Evolutionary conservation across 2,113 vertebrate species (phyloP), one percentile per base, ranked within the genome.

Genomic region (Oreochromis aureus): DNA sequence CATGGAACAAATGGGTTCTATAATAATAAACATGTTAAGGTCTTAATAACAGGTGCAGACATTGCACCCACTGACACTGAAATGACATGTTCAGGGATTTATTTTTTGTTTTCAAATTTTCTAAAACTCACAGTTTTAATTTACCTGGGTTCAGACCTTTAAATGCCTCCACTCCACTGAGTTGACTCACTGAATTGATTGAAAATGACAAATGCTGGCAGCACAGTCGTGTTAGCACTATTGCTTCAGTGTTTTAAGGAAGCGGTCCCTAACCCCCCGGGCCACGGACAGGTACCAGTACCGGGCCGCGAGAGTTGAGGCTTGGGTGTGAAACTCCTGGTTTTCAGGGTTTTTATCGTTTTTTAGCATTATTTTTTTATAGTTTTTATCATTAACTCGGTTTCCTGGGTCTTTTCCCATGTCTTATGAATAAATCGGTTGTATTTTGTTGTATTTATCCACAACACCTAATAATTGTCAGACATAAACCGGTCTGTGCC

Each of bases 221-320:
- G 41, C 15, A 48, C 41, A 48, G 69, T 73, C 0, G 6, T 46
- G 69, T 10, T 73, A 48, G 22, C 69, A 27, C 15, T 30, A 18
- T 48, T 27, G 15, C 22, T 46, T 11, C 15, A 73, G 15, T 46
- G 41, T 27, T 15, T 46, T 46, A 76, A 76, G 71, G 41, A 63
- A 63, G 10, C 0, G 1, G 59, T 63, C 10, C 30, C 18, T 10
- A 19, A 63, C 6, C 59, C 30, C 30, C 30, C 30, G 0, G 30
- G 16, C 59, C 9, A 63, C 11, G 9, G 59, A 63, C 30, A 0
- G 2, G 59, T 36, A 1, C 6, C 7, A 30, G 59, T 63, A 34
- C 9, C 2, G 0, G 59, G 16, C 59, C 0, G 0, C 2, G 2
- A 34, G 16, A 63, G 16, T 34, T 63, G 30, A 34, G 6, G 6